A percentile compares a stretch with the other conserved stretches of the same genome.
These are phyloP conservation scores for Epistrophe grossulariae DNA, from an alignment of 2,888 invertebrate species.

Conservation along the genomic window DNA sequence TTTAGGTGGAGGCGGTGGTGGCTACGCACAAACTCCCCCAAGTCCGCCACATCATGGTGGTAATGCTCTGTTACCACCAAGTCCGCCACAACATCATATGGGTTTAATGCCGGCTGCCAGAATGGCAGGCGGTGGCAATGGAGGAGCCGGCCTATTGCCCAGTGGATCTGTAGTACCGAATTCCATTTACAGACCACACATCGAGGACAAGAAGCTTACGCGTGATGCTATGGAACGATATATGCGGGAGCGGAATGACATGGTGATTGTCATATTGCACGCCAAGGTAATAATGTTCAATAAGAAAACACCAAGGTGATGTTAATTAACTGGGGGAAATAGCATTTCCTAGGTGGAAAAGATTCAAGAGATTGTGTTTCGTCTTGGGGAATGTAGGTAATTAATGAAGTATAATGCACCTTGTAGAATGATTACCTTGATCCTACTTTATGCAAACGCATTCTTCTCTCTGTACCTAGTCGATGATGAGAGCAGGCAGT, in stretches of 20 bases:
- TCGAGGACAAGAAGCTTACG: conserved; percentile 88
- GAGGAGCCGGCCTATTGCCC: conserved; percentile 73
- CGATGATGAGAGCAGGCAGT: not conserved
- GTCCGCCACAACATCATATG: conserved; percentile 79
- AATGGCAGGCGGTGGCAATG: conserved; percentile 70
- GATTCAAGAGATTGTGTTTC: not conserved
- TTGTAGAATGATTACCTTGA: not conserved
- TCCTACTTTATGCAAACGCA: not conserved
- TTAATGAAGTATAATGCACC: not conserved
- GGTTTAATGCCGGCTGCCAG: conserved; percentile 80
- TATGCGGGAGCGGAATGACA: conserved; percentile 95
- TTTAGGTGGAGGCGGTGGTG: conserved; percentile 81
- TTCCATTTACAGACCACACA: conserved; percentile 81
- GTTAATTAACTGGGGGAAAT: conserved; percentile 19
- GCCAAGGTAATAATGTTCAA: conserved; percentile 88
- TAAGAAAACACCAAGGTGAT: not conserved
- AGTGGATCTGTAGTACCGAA: conserved; percentile 77
- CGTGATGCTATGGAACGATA: conserved; percentile 95
- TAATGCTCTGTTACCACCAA: conserved; percentile 77
- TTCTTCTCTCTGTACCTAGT: not conserved
- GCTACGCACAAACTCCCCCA: conserved; percentile 92
- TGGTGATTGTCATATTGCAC: conserved; percentile 98
- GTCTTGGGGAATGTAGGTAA: not conserved
- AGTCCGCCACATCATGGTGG: conserved; percentile 88
- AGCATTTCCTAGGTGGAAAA: conserved; percentile 5